Base-by-base conservation (phyloP, 2,797 vertebrate species). In the Steatocranus sp. region DNA sequence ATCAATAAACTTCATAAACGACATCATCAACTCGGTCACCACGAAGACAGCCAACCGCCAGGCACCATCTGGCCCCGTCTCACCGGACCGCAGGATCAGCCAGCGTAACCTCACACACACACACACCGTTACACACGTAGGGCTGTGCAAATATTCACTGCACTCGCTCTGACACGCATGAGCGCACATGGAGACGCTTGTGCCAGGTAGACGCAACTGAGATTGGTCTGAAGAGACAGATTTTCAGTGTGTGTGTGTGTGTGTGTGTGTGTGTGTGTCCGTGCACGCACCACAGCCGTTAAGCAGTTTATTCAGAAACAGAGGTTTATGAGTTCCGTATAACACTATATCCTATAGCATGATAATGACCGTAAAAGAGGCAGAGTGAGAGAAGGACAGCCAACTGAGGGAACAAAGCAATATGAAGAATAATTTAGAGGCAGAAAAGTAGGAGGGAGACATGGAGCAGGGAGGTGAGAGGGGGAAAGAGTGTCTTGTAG, bases 1-100 rank as follows among this genome's bases (percentile, higher is more conserved):
- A 95, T 95, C 94, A 94, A 95, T 95, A 95, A 95, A 92, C 93
- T 93, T 93, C 91, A 94, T 94, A 93, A 94, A 95, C 91, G 83
- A 91, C 91, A 94, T 95, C 93, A 95, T 95, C 93, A 93, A 89
- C 92, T 82, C 82, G 87, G 93, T 92, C 90, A 86, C 91, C 83
- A 86, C 78, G 85, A 93, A 92, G 89, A 94, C 93, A 93, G 91
- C 92, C 89, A 88, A 94, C 90, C 91, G 81, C 88, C 91, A 89
- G 86, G 92, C 93, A 76, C 94, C 94, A 95, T 95, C 94, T 95
- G 95, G 93, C 86, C 86, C 27, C 2, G 83, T 94, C 91, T 92
- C 95, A 73, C 77, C 53, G 87, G 94, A 86, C 91, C 27, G 70
- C 88, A 10, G 83, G 89, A 93, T 89, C 92, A 93, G 90, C 92